phyloP scores from a whole-genome alignment of 2,797 vertebrate species.

The Urocyon cinereoargenteus region DNA sequence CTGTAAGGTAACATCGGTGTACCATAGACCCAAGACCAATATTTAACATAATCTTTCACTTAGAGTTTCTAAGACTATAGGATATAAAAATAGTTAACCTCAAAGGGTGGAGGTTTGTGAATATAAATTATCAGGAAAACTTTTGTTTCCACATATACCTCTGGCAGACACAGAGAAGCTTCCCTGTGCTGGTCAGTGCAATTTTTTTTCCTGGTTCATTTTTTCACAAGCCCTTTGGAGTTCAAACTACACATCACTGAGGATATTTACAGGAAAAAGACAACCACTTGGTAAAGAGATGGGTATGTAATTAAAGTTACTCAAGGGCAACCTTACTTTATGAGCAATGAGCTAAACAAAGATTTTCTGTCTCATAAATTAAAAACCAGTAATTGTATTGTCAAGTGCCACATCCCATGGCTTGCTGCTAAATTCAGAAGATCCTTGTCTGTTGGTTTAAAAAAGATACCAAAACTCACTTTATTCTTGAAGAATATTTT shows the following conservation, averaged over 20 bases:
- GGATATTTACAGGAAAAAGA: conserved; percentile 71
- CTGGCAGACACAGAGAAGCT: background rate
- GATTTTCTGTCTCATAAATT: conserved; percentile 86
- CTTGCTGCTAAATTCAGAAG: conserved; percentile 74
- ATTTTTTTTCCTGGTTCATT: background rate
- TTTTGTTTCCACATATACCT: background rate
- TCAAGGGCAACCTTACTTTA: conserved; percentile 85
- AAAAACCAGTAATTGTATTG: conserved; percentile 83
- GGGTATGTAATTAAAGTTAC: conserved; percentile 77
- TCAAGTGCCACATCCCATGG: conserved; percentile 74
- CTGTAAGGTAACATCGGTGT: background rate
- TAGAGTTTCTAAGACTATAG: background rate
- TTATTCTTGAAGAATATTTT: background rate
- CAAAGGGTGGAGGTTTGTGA: background rate
- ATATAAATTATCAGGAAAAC: background rate
- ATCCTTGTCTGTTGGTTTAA: background rate
- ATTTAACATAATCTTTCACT: conserved; percentile 15
- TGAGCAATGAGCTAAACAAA: conserved; percentile 85
- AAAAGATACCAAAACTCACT: background rate
- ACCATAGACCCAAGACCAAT: background rate
- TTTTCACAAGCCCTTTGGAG: background rate
- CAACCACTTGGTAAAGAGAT: conserved; percentile 73
- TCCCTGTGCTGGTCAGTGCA: background rate
- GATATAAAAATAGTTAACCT: background rate
- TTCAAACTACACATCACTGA: background rate